Evolutionary conservation across 2,888 invertebrate species (phyloP), one percentile per base, ranked within the genome.

Genomic region (Watsonalla cultraria): DNA sequence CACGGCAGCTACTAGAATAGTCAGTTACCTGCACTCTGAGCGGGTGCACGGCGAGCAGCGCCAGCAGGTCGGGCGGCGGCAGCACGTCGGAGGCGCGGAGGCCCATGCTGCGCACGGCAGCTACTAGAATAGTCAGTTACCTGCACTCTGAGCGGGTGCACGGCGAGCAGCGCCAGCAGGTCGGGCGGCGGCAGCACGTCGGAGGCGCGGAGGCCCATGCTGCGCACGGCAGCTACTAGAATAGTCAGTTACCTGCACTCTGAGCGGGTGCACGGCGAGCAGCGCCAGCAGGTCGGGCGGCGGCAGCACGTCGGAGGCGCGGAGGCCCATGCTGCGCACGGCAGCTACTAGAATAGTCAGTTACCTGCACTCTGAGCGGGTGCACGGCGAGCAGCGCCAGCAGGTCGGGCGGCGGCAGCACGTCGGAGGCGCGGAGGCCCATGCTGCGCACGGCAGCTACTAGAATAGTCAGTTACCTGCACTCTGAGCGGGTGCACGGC

Each of bases 71-170:
- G 2, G 94, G 92, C 49, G 95, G 92, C 49, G 98, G 98, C 70
- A 98, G 91, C 61, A 98, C 92, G 72, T 96, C 95, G 59, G 93
- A 92, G 42, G 98, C 92, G 45, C 93, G 91, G 68, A 96, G 92
- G 62, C 95, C 96, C 92, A 96, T 94, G 79, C 93, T 92, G 72
- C 95, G 93, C 58, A 96, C 95, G 50, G 96, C 97, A 80, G 97
- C 42, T n/a, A n/a, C n/a, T n/a, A n/a, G n/a, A n/a, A n/a, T n/a
- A n/a, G n/a, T n/a, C 2, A 2, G 42, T 92, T 76, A 97, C 98
- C 95, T 98, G 98, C 60, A 98, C 96, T 66, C 97, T 92, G 7
- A 98, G 92, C 49, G 98, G 98, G 90, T 99, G 98, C 89, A 96
- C 95, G 91, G 98, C 95, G 51, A 98, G 92, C 68, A 96, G 91